Base-by-base conservation (phyloP, 1,140 invertebrate species). In the Drosophila simulans region DNA sequence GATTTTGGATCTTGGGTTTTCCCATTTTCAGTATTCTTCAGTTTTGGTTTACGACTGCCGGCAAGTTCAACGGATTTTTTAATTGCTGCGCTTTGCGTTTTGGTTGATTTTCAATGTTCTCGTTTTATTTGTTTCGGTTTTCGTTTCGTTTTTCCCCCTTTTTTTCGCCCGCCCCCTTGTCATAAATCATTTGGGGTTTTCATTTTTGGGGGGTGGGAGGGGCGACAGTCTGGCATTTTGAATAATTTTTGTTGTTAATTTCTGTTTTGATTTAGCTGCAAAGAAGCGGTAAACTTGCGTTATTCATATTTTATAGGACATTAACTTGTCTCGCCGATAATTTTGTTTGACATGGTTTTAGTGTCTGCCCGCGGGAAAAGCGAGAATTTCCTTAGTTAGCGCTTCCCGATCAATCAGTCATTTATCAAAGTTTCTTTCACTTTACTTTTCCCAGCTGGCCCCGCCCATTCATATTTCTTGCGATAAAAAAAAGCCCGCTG, bases 11-110 rank as follows among this genome's bases (percentile, higher is more conserved):
- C 15, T 31, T 25, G 4, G 12, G 37, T 39, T 64, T 53, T 65
- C 37, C 25, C 37, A 31, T 57, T 57, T 48, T 57, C 34, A 12
- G 43, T 22, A 7, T 46, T 79, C 54, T 52, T 34, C 48, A 54
- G 55, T 83, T 76, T 68, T 55, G 57, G 57, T 83, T 86, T 83
- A 88, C 68, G 64, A 49, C 70, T 60, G 57, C 74, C 82, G 83
- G 84, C 83, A 69, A 83, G 80, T 83, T 89, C 84, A 80, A 77
- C 80, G 68, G 79, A 54, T 72, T 89, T 89, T 88, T 88, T 88
- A 88, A 88, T 88, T 88, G 83, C 79, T 64, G 71, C 53, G 66
- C 62, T 66, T 63, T 54, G 60, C 46, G 66, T 71, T 83, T 59
- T 46, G 79, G 64, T 64, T 42, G 77, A 70, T 77, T 82, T 78